Evolutionary conservation across 2,113 vertebrate genomes (phyloP).

Genomic region (Scopus umbretta): DNA sequence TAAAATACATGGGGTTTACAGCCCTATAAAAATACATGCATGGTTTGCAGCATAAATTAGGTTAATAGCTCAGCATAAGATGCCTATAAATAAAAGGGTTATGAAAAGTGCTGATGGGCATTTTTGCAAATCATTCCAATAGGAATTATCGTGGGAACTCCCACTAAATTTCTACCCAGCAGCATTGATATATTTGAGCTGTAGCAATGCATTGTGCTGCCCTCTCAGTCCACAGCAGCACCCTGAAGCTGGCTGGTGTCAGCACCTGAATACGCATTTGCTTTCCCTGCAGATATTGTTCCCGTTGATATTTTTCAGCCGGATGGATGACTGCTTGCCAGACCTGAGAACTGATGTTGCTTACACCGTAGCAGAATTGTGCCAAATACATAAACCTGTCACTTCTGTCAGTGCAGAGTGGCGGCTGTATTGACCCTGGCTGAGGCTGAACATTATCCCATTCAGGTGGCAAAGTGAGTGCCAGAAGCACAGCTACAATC

Average conservation of each 20-base stretch:
- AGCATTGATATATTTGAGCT: background rate
- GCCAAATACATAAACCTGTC: background rate
- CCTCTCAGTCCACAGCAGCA: background rate
- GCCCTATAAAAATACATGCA: fast-evolving
- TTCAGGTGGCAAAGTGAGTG: background rate
- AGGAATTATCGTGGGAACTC: background rate
- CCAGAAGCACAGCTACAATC: background rate
- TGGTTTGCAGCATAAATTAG: background rate
- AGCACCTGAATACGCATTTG: background rate
- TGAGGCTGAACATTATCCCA: background rate
- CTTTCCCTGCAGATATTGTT: background rate
- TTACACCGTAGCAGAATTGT: background rate
- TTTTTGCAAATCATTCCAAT: background rate
- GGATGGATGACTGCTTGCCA: background rate
- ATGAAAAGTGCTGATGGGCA: background rate
- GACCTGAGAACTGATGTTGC: background rate
- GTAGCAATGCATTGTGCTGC: background rate
- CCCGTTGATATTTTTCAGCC: background rate
- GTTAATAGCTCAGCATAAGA: background rate
- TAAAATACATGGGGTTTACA: background rate
- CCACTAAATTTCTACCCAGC: background rate
- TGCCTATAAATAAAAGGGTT: background rate
- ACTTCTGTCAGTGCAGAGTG: background rate
- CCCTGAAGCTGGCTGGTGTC: background rate
- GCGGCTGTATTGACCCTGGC: background rate